These are phyloP conservation scores for Proteles cristata DNA, from an alignment of 2,113 vertebrate species.

Conservation along the genomic window DNA sequence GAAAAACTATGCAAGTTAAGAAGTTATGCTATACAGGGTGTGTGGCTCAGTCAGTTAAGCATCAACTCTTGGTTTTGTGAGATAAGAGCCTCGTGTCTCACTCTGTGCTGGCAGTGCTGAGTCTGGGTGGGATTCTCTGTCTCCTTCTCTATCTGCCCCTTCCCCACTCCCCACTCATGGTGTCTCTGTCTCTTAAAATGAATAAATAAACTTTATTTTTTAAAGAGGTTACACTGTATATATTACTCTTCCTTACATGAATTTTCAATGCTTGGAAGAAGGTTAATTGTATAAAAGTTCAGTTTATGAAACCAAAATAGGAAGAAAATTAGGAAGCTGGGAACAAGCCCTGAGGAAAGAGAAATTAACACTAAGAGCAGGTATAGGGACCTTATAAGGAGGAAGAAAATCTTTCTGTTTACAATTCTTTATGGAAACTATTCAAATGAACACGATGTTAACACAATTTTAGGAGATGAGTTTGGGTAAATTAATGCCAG, in stretches of 20 bases:
- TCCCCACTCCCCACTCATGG: too few relatives aligned
- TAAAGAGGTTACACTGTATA: neutral
- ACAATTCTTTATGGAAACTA: neutral
- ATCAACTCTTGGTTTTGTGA: too few relatives aligned
- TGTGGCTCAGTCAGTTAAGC: too few relatives aligned
- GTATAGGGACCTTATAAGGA: neutral
- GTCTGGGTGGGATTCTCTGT: too few relatives aligned
- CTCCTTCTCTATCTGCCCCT: too few relatives aligned
- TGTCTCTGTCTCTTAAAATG: too few relatives aligned
- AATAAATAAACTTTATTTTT: too few relatives aligned
- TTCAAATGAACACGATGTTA: neutral
- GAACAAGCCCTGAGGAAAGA: neutral
- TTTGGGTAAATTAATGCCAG: neutral
- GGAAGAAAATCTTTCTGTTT: neutral
- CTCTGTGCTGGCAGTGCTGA: too few relatives aligned
- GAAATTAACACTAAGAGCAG: conserved; percentile 14
- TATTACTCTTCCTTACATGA: neutral
- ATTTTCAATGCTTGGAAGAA: neutral
- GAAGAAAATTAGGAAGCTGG: neutral
- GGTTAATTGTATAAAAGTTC: neutral
- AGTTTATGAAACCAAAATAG: neutral
- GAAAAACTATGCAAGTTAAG: neutral
- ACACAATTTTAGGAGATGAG: neutral
- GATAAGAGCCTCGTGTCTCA: too few relatives aligned
- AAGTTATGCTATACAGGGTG: neutral